Evolutionary conservation across 2,797 vertebrate genomes (phyloP).

Genomic region (Pangasius mekongensis): DNA sequence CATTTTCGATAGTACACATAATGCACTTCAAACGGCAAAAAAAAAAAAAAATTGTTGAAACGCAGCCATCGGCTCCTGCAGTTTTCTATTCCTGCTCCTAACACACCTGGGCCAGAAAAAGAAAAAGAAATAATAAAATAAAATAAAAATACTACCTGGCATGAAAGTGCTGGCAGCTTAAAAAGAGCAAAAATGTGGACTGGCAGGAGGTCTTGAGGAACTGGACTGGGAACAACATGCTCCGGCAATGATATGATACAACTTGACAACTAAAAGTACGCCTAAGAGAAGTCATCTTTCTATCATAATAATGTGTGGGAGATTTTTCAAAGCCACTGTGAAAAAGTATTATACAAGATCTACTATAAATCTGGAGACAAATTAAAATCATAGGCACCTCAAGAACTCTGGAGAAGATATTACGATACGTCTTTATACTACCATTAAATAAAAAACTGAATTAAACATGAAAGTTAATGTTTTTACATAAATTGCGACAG

Average conservation of each 20-base stretch:
- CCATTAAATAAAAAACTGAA: background rate
- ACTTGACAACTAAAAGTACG: constrained; percentile 37
- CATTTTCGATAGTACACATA: constrained; percentile 33
- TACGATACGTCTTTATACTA: background rate
- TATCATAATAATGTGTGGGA: constrained; percentile 42
- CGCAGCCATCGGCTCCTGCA: constrained; percentile 16
- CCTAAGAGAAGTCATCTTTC: constrained; percentile 43
- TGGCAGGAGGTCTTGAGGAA: constrained; percentile 29
- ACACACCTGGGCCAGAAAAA: constrained; percentile 29
- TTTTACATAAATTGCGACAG: constrained; percentile 20
- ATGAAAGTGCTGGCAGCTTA: constrained; percentile 9
- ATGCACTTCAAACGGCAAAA: constrained; percentile 19
- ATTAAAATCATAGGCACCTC: constrained; percentile 17
- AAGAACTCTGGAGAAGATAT: background rate
- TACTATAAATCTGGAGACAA: constrained; percentile 19
- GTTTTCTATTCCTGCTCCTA: constrained; percentile 26
- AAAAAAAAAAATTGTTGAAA: constrained; percentile 12
- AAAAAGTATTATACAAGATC: constrained; percentile 15
- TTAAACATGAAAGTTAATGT: background rate
- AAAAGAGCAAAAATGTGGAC: constrained; percentile 22
- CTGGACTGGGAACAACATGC: constrained; percentile 18
- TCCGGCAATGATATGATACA: constrained; percentile 33
- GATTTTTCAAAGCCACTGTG: constrained; percentile 9
- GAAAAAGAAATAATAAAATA: constrained; percentile 17
- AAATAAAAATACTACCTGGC: constrained; percentile 37